Evolutionary conservation across 2,888 invertebrate species (phyloP), one percentile per base, ranked within the genome.

Genomic region (Apamea anceps): DNA sequence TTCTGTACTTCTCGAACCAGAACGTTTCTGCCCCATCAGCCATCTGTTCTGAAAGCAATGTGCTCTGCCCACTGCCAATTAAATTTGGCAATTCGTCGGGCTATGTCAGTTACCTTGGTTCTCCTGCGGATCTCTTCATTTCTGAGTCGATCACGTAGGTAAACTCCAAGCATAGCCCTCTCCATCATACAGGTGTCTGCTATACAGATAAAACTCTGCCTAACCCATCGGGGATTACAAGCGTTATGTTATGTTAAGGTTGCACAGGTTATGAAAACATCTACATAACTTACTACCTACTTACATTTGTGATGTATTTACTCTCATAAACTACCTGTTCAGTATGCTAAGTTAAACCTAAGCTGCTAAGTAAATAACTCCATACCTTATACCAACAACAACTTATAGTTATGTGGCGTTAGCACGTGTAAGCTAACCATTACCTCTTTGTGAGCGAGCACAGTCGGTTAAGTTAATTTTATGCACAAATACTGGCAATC

Each of bases 401-500:
- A 4, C 5, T 28, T 74, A 60, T 70, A 62, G 15, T 15, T 72
- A 74, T 57, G 32, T 45, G 13, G 25, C n/a, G 25, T 65, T 83
- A 32, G 13, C 84, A 77, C 86, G 85, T 83, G 84, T 66, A 68
- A 45, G 54, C 32, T 66, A 79, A 71, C 5, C 18, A 51, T 51
- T 66, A 72, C 63, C 73, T 73, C 85, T 77, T 70, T 77, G 82
- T 62, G 32, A 48, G 13, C 37, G 15, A 68, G 76, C 28, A 54
- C 54, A 68, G 68, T 51, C 28, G 28, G 66, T 12, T 57, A 57
- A 78, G 79, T 57, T 28, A 13, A 79, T 73, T 65, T 32, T 66
- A 75, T 80, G 51, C 42, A 8, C 57, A 82, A 80, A 75, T 51
- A 32, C 0, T 32, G 8, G 21, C n/a, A 32, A 74, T 81, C 74